Base-by-base conservation (phyloP, 2,113 vertebrate species). In the Notarius quadriscutis region DNA sequence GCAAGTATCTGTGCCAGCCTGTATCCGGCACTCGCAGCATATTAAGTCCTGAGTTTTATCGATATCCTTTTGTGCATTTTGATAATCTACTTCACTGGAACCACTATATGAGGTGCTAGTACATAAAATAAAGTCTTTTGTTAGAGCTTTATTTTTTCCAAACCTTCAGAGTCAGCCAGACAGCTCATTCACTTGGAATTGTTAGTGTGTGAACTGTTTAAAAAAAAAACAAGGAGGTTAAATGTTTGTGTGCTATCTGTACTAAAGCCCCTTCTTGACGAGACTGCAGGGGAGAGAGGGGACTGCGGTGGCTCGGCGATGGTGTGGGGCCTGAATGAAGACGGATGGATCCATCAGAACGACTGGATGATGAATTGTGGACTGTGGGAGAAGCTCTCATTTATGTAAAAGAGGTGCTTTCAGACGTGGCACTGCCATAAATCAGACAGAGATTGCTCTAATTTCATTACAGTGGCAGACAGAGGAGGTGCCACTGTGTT, bases 351-450 rank as follows among this genome's bases (percentile, higher is more conserved):
- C 91, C 88, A 75, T 93, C 93, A 90, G 84, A 30, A 85, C 87
- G 89, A 87, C 72, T 85, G 22, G 87, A 91, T 94, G 94, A 96
- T 94, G 89, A 89, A 95, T 95, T 51, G 89, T 48, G 48, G 90
- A 87, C 91, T 91, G 86, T 89, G 55, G 89, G 87, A 90, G 90
- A 91, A 89, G 85, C 92, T 92, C 89, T 91, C 89, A 87, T 85
- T 93, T 92, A 94, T 95, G 93, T 93, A 94, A 94, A 93, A 93
- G 91, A 94, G 93, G 92, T 67, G 83, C 90, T 91, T 89, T 91
- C 91, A 92, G 90, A 92, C 86, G 80, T 90, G 91, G 90, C 92
- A 91, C 91, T 91, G 91, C 93, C 92, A 95, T 95, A 94, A 92
- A 94, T 95, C 94, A 95, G 91, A 89, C 63, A 63, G 87, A 27